These are phyloP conservation scores for Euwallacea fornicatus DNA, from an alignment of 1,140 invertebrate species.

Conservation along the genomic window DNA sequence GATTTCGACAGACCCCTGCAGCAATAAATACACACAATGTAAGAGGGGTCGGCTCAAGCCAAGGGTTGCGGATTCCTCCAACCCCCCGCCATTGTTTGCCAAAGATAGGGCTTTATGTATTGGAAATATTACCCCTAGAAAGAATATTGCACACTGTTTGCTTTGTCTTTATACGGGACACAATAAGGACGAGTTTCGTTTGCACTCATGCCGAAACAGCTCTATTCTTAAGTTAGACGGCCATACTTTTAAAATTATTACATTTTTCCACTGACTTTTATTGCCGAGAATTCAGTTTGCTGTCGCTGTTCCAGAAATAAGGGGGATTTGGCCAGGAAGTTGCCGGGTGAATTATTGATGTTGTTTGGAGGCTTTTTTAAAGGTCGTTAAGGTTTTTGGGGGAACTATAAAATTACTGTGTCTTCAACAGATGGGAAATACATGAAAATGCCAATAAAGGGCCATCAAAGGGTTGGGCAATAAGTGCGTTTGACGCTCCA, in stretches of 20 bases:
- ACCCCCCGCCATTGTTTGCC: slow-evolving; percentile 33
- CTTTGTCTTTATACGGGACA: slow-evolving; percentile 18
- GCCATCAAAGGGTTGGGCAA: slow-evolving; percentile 12
- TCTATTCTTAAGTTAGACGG: slow-evolving; percentile 40
- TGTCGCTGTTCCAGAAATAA: no score
- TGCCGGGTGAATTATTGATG: no score
- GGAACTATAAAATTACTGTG: no score
- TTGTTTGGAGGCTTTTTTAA: no score
- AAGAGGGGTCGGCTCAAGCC: slow-evolving; percentile 31
- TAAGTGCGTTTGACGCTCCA: slow-evolving; percentile 42
- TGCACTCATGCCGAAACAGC: not conserved
- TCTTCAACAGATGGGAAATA: no score
- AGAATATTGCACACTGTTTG: slow-evolving; percentile 31
- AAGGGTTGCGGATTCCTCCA: slow-evolving; percentile 39
- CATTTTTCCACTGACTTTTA: slow-evolving; percentile 40
- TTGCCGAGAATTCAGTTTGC: slow-evolving; percentile 6
- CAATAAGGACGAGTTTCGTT: slow-evolving; percentile 27
- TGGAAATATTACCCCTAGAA: slow-evolving; percentile 48
- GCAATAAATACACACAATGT: slow-evolving; percentile 30
- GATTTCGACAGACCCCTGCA: slow-evolving; percentile 29
- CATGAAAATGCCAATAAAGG: not conserved
- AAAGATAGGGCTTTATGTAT: slow-evolving; percentile 44
- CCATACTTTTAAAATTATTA: slow-evolving; percentile 35
- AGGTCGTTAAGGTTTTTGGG: no score
- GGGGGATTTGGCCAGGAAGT: no score